Evolutionary conservation across 1,140 invertebrate species (phyloP), one percentile per base, ranked within the genome.

Genomic region (Zophobas atratus): DNA sequence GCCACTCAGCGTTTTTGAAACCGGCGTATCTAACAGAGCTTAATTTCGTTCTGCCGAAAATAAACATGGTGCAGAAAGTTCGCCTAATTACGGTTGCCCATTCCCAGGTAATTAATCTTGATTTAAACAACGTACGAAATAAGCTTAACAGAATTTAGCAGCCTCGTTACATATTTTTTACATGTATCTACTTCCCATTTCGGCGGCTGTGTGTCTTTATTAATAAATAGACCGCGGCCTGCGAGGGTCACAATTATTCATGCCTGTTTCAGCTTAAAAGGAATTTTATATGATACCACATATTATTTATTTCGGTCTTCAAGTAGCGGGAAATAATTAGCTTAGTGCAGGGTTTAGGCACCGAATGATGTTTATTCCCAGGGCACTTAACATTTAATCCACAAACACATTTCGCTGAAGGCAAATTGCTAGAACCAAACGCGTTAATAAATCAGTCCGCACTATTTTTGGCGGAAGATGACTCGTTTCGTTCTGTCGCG

Each of bases 271-370:
- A 36, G 6, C 35, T 60, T 67, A 67, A 67, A 67, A 43, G 39
- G 60, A 67, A 67, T 67, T 67, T 67, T 67, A 67, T 67, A 67
- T 67, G 60, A 67, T 67, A 46, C 39, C 32, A 57, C 56, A 57
- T 63, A 63, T 67, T 43, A 67, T 67, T 67, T 67, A 67, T 67
- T 67, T 67, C 60, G 60, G 39, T 46, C 39, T 67, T 67, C 38
- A 43, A 67, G 60, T 67, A 38, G 38, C 5, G 60, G 43, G 60
- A 67, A 46, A 67, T 67, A 67, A 67, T 67, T 67, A 67, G 60
- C 60, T 67, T 67, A 67, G 8, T 20, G 60, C 43, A 20, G 60
- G 39, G 39, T 67, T 43, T 43, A 39, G 39, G 60, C 41, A 67
- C 41, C 39, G 60, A 67, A 32, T 39, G 60, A 67, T 67, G 60